Percentiles rank a stretch among this genome's conserved stretches.
Conservation (phyloP, 2,113 vertebrate genomes). For the Chamaetylas fuelleborni region DNA sequence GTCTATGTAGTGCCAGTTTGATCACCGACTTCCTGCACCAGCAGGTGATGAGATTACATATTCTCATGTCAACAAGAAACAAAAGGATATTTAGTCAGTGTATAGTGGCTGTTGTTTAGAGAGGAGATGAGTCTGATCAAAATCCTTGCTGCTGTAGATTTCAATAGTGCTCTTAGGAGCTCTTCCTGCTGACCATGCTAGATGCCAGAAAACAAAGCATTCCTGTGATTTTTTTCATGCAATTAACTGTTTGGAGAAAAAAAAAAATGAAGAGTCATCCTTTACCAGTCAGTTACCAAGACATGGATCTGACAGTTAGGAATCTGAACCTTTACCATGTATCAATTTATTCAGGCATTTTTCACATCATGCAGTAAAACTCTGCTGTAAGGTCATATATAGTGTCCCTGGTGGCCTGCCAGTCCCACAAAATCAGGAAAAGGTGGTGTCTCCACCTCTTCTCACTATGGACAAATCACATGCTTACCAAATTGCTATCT, state of each 20-base stretch:
- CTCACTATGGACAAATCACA: not conserved
- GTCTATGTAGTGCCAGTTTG: rapidly evolving
- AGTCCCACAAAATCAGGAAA: not conserved
- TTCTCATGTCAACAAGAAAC: not conserved
- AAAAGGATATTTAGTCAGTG: not conserved
- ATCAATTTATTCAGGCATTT: not conserved
- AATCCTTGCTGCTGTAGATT: not conserved
- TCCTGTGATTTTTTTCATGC: not conserved
- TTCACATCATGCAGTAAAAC: not conserved
- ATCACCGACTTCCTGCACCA: not conserved
- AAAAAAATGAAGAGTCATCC: no score
- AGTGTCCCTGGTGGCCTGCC: not conserved
- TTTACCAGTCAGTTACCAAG: not conserved
- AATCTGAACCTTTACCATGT: not conserved
- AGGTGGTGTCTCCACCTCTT: not conserved
- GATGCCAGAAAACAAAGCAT: not conserved
- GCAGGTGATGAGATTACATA: rapidly evolving
- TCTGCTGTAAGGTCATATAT: not conserved
- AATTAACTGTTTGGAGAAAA: not conserved
- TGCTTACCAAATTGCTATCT: not conserved
- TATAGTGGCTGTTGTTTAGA: not conserved
- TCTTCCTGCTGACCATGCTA: rapidly evolving
- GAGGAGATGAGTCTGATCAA: not conserved
- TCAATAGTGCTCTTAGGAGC: rapidly evolving
- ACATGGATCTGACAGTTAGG: not conserved